Evolutionary conservation across 2,888 invertebrate species (phyloP).

Genomic region (Tridacna gigas): DNA sequence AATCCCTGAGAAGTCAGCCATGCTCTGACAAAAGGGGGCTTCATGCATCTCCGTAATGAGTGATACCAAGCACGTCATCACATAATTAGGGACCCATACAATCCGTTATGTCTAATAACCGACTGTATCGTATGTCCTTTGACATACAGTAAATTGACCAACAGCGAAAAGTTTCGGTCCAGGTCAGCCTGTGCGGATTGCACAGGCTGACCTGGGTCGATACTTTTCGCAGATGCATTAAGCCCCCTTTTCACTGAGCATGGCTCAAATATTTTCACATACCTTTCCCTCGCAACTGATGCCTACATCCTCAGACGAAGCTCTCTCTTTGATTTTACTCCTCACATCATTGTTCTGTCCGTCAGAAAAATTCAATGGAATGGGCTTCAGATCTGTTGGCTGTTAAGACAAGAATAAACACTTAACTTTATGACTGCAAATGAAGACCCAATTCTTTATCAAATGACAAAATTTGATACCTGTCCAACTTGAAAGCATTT

Average conservation of each 20-base stretch:
- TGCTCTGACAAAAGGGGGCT: too few relatives aligned
- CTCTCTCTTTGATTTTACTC: conserved; percentile 1
- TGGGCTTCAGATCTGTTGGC: conserved; percentile 23
- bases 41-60: too few relatives aligned
- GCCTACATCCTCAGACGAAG: conserved; percentile 7
- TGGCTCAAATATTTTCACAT: background rate
- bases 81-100: too few relatives aligned
- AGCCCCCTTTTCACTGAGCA: background rate
- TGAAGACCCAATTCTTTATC: too few relatives aligned
- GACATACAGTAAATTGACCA: too few relatives aligned
- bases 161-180: background rate
- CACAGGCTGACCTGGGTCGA: background rate
- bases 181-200: background rate
- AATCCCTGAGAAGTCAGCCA: too few relatives aligned
- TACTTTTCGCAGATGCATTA: background rate
- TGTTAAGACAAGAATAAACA: conserved; percentile 7
- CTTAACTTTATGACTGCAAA: too few relatives aligned
- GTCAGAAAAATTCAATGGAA: conserved; percentile 31
- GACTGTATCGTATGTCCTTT: too few relatives aligned
- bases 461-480: too few relatives aligned
- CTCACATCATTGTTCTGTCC: conserved; percentile 38
- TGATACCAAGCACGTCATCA: too few relatives aligned
- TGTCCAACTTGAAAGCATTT: too few relatives aligned
- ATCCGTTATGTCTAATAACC: too few relatives aligned
- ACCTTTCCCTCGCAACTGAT: conserved; percentile 53